Percentiles rank a stretch among this genome's conserved stretches.
phyloP scores from a whole-genome alignment of 1,140 invertebrate genomes.

The Apolygus lucorum region DNA sequence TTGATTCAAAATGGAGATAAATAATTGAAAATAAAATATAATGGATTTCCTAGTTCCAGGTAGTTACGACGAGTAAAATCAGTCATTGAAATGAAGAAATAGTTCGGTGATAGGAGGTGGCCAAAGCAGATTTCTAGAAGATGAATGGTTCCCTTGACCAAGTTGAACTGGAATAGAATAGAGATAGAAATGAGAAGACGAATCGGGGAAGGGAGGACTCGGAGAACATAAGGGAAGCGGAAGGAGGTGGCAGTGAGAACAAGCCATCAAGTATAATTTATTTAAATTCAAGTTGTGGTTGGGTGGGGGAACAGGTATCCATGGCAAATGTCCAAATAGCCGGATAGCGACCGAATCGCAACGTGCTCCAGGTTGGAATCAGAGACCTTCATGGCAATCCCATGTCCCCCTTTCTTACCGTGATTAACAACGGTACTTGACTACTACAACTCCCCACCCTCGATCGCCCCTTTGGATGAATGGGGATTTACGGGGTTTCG shows the following conservation, averaged over 20 bases:
- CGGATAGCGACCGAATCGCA: slow-evolving; percentile 14
- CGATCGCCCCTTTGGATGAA: background rate
- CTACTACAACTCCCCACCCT: background rate
- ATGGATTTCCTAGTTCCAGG: too few species aligned
- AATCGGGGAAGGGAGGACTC: background rate
- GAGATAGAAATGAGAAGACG: background rate
- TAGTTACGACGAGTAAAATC: too few species aligned
- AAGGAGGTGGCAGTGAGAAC: background rate
- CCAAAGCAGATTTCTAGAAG: too few species aligned
- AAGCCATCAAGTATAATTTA: slow-evolving; percentile 14
- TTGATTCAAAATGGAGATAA: too few species aligned
- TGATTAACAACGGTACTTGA: background rate
- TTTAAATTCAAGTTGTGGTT: slow-evolving; percentile 11
- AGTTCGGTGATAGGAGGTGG: too few species aligned
- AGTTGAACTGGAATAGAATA: too few species aligned
- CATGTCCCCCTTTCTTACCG: background rate
- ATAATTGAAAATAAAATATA: too few species aligned
- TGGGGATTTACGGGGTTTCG: too few species aligned
- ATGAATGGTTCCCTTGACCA: too few species aligned
- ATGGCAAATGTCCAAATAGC: slow-evolving; percentile 15
- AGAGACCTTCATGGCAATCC: background rate
- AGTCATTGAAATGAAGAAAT: too few species aligned
- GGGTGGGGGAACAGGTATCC: slow-evolving; percentile 10
- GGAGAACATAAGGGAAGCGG: background rate
- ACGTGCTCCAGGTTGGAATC: slow-evolving; percentile 5